These are phyloP conservation scores for Dynastes tityus DNA, from an alignment of 2,888 invertebrate species.

Conservation along the genomic window DNA sequence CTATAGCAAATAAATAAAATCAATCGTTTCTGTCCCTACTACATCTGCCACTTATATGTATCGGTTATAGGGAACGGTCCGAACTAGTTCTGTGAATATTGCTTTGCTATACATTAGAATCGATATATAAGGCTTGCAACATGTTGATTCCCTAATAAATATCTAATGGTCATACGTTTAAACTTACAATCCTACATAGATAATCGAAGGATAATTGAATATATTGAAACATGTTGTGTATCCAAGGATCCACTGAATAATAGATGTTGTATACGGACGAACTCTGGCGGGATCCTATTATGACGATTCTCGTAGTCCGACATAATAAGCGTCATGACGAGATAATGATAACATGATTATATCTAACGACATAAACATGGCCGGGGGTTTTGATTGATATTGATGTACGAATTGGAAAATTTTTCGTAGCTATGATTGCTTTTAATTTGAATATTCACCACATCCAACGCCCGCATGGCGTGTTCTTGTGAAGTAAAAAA, in stretches of 20 bases:
- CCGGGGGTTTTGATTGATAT: conserved; percentile 21
- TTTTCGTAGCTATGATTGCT: conserved; percentile 8
- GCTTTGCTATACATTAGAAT: background rate
- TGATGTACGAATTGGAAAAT: conserved; percentile 15
- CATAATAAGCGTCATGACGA: conserved; percentile 18
- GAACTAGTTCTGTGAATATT: background rate
- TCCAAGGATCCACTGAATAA: conserved; percentile 34
- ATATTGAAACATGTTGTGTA: conserved; percentile 13
- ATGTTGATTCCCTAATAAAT: conserved; percentile 27
- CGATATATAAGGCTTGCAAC: conserved; percentile 1
- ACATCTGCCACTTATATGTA: background rate
- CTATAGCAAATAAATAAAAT: conserved; percentile 1
- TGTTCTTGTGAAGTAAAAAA: background rate
- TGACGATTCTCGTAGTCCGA: background rate
- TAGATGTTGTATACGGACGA: background rate
- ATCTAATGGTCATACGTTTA: background rate
- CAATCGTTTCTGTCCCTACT: conserved; percentile 12
- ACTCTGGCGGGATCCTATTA: conserved; percentile 3
- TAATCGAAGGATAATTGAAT: conserved; percentile 14
- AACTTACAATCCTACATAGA: background rate
- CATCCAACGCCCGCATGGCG: background rate
- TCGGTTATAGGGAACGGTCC: background rate
- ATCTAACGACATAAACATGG: conserved; percentile 22
- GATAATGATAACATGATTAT: conserved; percentile 22
- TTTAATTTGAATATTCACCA: background rate